phyloP scores from a whole-genome alignment of 2,113 vertebrate genomes.

The Perca flavescens region DNA sequence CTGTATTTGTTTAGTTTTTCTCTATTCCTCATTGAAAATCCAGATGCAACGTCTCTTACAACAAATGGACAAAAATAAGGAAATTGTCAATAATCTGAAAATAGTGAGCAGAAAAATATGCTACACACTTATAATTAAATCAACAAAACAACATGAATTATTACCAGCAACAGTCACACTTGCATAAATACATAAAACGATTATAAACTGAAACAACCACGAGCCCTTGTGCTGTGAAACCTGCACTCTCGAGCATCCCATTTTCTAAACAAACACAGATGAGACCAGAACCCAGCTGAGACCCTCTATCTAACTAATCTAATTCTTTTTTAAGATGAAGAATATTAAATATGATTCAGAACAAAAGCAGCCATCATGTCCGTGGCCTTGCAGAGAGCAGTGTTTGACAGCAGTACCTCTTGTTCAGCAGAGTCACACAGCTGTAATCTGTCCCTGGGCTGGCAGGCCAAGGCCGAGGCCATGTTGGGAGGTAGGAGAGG shows the following conservation, averaged over 20 bases:
- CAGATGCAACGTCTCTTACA: slow-evolving; percentile 61
- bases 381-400: slow-evolving; percentile 13
- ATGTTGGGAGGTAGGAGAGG: slow-evolving; percentile 73
- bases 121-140: slow-evolving; percentile 51
- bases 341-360: neutral
- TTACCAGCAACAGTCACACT: slow-evolving; percentile 45
- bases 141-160: slow-evolving; percentile 55
- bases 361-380: neutral
- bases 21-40: slow-evolving; percentile 66
- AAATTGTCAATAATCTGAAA: slow-evolving; percentile 70
- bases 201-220: slow-evolving; percentile 54
- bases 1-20: slow-evolving; percentile 64
- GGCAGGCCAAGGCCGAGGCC: slow-evolving; percentile 66
- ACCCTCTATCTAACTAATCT: neutral
- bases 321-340: slow-evolving; percentile 1
- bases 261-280: slow-evolving; percentile 47
- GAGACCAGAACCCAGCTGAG: slow-evolving; percentile 14
- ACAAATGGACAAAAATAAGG: slow-evolving; percentile 62
- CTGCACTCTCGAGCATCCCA: neutral
- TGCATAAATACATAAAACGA: slow-evolving; percentile 43
- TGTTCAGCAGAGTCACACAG: slow-evolving; percentile 36
- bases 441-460: slow-evolving; percentile 68
- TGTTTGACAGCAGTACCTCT: slow-evolving; percentile 34
- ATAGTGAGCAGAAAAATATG: slow-evolving; percentile 43
- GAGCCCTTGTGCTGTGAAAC: slow-evolving; percentile 25